phyloP scores from a whole-genome alignment of 2,888 invertebrate species.

The Dilophus febrilis region DNA sequence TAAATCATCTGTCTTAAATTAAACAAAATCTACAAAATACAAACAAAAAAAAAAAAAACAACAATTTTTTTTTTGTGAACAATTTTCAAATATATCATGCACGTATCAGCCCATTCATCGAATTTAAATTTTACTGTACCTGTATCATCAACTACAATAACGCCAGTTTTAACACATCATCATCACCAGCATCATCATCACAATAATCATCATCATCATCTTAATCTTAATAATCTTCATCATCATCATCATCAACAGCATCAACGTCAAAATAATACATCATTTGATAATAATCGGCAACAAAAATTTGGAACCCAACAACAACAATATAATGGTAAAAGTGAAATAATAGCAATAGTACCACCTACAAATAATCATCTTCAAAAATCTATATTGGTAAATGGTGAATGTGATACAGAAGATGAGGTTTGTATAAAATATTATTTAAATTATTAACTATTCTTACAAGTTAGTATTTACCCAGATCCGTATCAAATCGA shows the following conservation, averaged over 20 bases:
- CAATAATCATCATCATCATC: constrained; percentile 2
- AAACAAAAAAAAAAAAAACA: too few relatives aligned
- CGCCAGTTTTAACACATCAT: constrained; percentile 3
- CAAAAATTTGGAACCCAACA: constrained; percentile 9
- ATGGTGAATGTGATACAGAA: constrained; percentile 16
- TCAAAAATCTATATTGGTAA: constrained; percentile 14
- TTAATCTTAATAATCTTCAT: background rate
- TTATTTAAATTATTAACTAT: too few relatives aligned
- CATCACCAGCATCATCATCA: constrained; percentile 3
- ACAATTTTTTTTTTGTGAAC: too few relatives aligned
- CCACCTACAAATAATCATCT: constrained; percentile 19
- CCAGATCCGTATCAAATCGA: too few relatives aligned
- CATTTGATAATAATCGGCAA: too few relatives aligned
- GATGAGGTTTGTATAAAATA: constrained; percentile 14
- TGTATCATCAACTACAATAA: constrained; percentile 9
- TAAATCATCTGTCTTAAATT: too few relatives aligned
- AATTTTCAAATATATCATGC: constrained; percentile 9
- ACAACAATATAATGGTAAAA: constrained; percentile 16
- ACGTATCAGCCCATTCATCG: constrained; percentile 13
- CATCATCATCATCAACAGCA: constrained; percentile 6
- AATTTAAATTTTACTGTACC: constrained; percentile 14
- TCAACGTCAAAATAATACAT: too few relatives aligned
- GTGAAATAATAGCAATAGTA: constrained; percentile 11
- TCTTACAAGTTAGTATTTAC: too few relatives aligned
- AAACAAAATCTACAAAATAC: too few relatives aligned